Base-by-base conservation (phyloP, 2,888 invertebrate genomes). In the Physocephala rufipes region DNA sequence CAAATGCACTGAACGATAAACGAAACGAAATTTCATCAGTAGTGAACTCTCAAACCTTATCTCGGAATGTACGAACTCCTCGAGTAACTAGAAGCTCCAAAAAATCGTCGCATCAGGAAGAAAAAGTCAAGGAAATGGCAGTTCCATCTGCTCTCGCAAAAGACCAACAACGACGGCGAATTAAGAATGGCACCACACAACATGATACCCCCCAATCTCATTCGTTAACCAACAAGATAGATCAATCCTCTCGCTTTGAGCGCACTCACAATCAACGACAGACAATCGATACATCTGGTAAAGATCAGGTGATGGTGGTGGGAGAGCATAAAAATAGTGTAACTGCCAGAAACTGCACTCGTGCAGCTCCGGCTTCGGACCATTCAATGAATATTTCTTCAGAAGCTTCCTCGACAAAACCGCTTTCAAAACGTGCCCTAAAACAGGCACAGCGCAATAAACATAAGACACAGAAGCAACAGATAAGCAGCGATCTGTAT, bases 401-500 rank as follows among this genome's bases (percentile, higher is more conserved):
- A 53, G 28, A 69, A 59, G 26, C 58, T 21, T 1, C 66, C 24
- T 30, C 70, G 68, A 15, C 67, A 15, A 69, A 65, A 16, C 75
- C 74, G 12, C 72, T 70, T 28, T 76, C 76, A 3, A 75, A 68
- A 59, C 71, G 73, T 1, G 68, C 78, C 64, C 77, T 74, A 58
- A 78, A 78, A 65, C 70, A 77, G 53, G 68, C 74, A 2, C 79
- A 78, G 67, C 74, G 76, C 30, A 76, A 72, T 70, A 79, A 79
- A 70, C 76, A 76, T n/a, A 79, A 77, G 71, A 71, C 74, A 30
- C 76, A 77, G 72, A 76, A 76, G 68, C 75, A 72, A 53, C 76
- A 75, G 49, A 36, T 67, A 26, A 67, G 76, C 55, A 74, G 76
- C 68, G 82, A 83, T 74, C 75, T 73, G 55, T 78, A 81, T 70